phyloP scores from a whole-genome alignment of 2,888 invertebrate species.

The Protophormia terraenovae region DNA sequence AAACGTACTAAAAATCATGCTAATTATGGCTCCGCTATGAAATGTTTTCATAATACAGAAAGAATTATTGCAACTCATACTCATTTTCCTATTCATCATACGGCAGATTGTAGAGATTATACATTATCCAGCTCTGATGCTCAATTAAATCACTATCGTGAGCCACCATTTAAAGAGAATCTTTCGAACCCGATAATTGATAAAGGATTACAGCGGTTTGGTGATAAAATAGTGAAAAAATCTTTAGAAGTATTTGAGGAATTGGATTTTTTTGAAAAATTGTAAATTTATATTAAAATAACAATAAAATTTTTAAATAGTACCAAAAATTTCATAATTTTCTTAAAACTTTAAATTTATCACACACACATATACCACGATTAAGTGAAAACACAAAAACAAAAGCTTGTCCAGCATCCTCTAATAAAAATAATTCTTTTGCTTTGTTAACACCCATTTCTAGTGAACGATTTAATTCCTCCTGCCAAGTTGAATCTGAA shows the following conservation, averaged over 20 bases:
- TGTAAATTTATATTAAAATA: background rate
- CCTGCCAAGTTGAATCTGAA: constrained; percentile 72
- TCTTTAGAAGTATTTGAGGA: constrained; percentile 85
- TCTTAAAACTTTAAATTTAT: constrained; percentile 71
- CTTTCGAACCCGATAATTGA: constrained; percentile 90
- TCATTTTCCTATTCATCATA: constrained; percentile 93
- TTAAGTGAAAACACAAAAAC: constrained; percentile 74
- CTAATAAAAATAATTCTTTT: constrained; percentile 58
- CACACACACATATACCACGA: constrained; percentile 72
- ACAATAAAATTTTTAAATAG: no score
- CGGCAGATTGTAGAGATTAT: constrained; percentile 90
- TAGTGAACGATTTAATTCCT: constrained; percentile 71
- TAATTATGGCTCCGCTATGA: constrained; percentile 93
- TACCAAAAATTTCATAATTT: constrained; percentile 7
- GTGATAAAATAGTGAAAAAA: constrained; percentile 86
- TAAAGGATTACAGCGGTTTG: constrained; percentile 92
- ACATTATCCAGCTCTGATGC: constrained; percentile 90
- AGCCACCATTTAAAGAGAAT: constrained; percentile 90
- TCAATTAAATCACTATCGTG: constrained; percentile 95
- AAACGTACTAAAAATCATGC: constrained; percentile 93
- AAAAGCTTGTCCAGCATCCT: constrained; percentile 70
- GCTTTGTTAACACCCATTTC: constrained; percentile 70
- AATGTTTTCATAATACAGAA: constrained; percentile 95
- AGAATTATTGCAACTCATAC: constrained; percentile 93
- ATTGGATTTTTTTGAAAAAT: constrained; percentile 79